Conservation (phyloP, 2,113 vertebrate species). For the Melanocharis versteri region DNA sequence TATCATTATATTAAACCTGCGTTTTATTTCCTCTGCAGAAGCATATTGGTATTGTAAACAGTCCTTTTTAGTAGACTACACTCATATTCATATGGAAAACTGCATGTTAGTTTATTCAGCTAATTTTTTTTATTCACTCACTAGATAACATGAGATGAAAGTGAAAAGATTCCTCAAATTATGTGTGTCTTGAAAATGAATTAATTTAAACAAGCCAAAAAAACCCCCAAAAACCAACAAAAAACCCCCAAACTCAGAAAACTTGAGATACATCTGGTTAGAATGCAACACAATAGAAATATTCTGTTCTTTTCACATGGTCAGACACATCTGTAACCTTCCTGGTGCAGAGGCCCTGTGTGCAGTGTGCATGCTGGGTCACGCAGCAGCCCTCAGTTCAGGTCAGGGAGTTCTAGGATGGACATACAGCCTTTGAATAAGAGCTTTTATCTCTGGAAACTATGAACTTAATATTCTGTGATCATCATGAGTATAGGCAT, state of each 20-base stretch:
- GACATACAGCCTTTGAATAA: background rate
- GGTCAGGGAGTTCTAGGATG: background rate
- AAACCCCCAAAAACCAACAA: too few species aligned
- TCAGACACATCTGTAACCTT: rapidly evolving
- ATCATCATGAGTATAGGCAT: background rate
- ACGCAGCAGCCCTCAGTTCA: background rate
- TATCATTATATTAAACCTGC: background rate
- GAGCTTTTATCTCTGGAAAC: background rate
- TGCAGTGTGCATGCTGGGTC: background rate
- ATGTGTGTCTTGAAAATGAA: background rate
- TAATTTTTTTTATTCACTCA: background rate
- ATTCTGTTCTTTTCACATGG: background rate
- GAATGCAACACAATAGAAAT: background rate
- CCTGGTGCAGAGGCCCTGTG: background rate
- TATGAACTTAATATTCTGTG: background rate
- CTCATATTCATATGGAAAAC: background rate
- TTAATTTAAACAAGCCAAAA: background rate
- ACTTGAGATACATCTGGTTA: background rate
- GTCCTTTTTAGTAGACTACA: background rate
- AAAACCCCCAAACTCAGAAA: background rate
- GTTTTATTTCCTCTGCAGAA: background rate
- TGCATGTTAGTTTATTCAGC: background rate
- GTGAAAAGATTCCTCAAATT: background rate
- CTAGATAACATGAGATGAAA: background rate
- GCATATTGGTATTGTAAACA: background rate